Evolutionary conservation across 2,113 vertebrate genomes (phyloP).

Genomic region (Picathartes gymnocephalus): DNA sequence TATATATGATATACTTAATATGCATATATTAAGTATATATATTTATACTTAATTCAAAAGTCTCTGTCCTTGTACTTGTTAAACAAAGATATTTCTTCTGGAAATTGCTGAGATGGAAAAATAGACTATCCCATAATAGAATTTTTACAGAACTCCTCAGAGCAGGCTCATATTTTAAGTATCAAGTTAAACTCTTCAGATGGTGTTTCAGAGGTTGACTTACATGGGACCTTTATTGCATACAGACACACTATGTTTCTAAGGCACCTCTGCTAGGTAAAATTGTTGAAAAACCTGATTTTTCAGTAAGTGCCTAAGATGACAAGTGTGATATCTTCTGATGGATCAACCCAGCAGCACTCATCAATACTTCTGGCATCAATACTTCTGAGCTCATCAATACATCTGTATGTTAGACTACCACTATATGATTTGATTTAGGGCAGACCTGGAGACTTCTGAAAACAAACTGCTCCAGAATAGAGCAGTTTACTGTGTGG

Average conservation of each 20-base stretch:
- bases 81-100: neutral
- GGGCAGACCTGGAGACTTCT: neutral
- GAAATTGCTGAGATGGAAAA: neutral
- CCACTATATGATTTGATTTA: neutral
- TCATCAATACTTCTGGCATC: accelerated
- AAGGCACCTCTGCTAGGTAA: neutral
- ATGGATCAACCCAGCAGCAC: neutral
- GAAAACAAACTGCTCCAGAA: neutral
- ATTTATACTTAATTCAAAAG: neutral
- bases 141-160: neutral
- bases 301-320: neutral
- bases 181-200: neutral
- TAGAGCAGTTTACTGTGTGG: neutral
- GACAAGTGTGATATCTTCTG: neutral
- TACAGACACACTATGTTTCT: neutral
- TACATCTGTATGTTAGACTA: neutral
- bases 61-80: neutral
- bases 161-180: neutral
- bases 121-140: neutral
- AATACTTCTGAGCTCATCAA: neutral
- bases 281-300: neutral
- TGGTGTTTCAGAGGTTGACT: neutral
- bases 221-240: neutral
- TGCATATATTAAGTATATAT: neutral
- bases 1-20: too few species aligned